Base-by-base conservation (phyloP, 2,888 invertebrate genomes). In the Subacronicta megacephala region DNA sequence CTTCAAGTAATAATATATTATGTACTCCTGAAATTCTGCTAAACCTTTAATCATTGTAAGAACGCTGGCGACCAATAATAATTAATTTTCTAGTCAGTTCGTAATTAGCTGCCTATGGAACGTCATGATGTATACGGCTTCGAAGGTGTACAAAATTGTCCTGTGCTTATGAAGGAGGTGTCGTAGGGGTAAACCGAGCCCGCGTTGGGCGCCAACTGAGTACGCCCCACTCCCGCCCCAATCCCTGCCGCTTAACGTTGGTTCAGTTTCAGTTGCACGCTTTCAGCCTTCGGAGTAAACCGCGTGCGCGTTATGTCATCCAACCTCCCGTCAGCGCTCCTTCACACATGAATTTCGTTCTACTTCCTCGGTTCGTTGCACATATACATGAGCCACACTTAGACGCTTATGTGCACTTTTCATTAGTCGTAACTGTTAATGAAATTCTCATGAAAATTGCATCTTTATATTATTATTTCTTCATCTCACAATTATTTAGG, bases 361-460 rank as follows among this genome's bases (percentile, higher is more conserved):
- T 86, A 82, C 87, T 82, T 84, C 79, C 81, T 89, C 87, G 93
- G 93, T 94, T 93, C 93, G 93, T 94, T 90, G 93, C 93, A 89
- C 86, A 82, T 79, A 89, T 90, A 93, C 93, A 94, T 93, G 93
- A 83, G 89, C 93, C 93, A 93, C 91, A 83, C 58, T 84, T 94
- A 93, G 93, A 90, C 81, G 93, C 93, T 93, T 93, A 75, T 80
- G 81, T 89, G 93, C 92, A 93, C 91, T 79, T 71, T 81, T 86
- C 77, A 80, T 75, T 84, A 82, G 84, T 83, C 58, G 41, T 45
- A 55, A 72, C 74, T 83, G 58, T 41, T 43, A 55, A 73, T 75
- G 76, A 51, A 69, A 66, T 56, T 50, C 53, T 75, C 70, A 76
- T 65, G 57, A 59, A 23, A 20, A 29, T 29, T 60, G n/a, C 56